Conservation (phyloP, 2,888 invertebrate genomes). For the Drosophila yooni region DNA sequence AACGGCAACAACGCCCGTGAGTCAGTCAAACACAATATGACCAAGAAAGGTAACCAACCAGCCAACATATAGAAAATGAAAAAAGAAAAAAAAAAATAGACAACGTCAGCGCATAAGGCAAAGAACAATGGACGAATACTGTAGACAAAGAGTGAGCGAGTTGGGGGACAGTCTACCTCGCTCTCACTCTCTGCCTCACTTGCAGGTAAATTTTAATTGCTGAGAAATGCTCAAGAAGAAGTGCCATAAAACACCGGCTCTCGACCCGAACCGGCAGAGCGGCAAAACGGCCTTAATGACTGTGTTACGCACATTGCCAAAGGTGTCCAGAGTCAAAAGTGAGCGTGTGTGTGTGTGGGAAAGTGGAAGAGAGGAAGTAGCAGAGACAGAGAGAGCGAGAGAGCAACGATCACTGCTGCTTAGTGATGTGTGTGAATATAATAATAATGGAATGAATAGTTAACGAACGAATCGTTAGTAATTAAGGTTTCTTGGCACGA, state of each 20-base stretch:
- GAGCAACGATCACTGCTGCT: conserved; percentile 20
- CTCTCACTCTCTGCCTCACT: background rate
- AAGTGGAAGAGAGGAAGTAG: background rate
- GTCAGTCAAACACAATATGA: conserved; percentile 62
- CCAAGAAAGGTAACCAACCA: conserved; percentile 72
- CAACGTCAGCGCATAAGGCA: conserved; percentile 51
- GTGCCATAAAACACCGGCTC: conserved; percentile 64
- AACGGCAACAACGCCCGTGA: conserved; percentile 64
- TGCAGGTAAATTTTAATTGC: conserved; percentile 58
- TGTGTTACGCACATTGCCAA: conserved; percentile 31
- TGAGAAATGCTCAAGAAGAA: conserved; percentile 48
- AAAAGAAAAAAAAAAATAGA: conserved; percentile 57
- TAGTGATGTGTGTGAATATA: conserved; percentile 33
- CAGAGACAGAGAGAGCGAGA: conserved; percentile 4
- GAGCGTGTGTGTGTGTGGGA: background rate
- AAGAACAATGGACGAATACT: conserved; percentile 48
- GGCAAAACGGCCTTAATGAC: conserved; percentile 72
- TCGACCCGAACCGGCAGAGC: conserved; percentile 40
- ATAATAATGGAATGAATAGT: background rate
- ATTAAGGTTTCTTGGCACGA: background rate
- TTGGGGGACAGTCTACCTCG: background rate
- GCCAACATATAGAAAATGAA: conserved; percentile 35
- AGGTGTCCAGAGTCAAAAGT: conserved; percentile 4
- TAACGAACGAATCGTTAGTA: background rate
- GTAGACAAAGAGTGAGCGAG: conserved; percentile 25